Percentiles rank a stretch among this genome's conserved stretches.
phyloP scores from a whole-genome alignment of 2,113 vertebrate genomes.

The Procapra przewalskii region DNA sequence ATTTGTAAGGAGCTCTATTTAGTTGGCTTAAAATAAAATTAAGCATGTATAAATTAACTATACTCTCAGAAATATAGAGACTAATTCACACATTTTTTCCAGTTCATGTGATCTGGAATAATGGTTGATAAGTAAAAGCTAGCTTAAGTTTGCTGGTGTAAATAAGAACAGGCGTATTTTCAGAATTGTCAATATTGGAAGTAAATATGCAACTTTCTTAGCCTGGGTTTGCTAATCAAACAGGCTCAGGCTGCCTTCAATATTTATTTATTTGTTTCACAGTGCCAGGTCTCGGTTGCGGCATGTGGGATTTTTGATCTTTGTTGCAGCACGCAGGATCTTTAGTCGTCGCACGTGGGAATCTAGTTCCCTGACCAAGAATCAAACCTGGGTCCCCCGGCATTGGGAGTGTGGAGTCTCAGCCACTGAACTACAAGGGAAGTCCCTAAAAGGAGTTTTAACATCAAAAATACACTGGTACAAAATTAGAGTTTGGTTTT shows the following conservation, averaged over 20 bases:
- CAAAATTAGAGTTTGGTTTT: not conserved
- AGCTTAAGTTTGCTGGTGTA: not conserved
- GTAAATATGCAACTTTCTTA: not conserved
- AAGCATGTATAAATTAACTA: not conserved
- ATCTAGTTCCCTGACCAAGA: not conserved
- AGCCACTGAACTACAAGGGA: not conserved
- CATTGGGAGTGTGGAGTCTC: not conserved
- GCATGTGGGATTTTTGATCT: not conserved
- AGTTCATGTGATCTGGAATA: not conserved
- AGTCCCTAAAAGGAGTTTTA: not conserved
- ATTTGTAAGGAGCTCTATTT: not conserved
- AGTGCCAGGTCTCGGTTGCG: not conserved
- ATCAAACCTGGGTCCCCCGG: fast-evolving
- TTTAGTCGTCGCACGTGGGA: not conserved
- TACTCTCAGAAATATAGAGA: not conserved
- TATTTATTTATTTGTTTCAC: not conserved
- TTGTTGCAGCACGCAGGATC: not conserved
- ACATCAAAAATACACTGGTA: not conserved
- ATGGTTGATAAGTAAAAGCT: not conserved
- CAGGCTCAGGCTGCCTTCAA: not conserved
- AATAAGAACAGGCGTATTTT: not conserved
- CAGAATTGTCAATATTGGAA: not conserved
- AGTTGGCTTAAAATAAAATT: not conserved
- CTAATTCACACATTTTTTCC: not conserved
- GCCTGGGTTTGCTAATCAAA: not conserved